A percentile compares a stretch with the other conserved stretches of the same genome.
Evolutionary conservation across 2,888 invertebrate species (phyloP).

Genomic region (Cerceris rybyensis): DNA sequence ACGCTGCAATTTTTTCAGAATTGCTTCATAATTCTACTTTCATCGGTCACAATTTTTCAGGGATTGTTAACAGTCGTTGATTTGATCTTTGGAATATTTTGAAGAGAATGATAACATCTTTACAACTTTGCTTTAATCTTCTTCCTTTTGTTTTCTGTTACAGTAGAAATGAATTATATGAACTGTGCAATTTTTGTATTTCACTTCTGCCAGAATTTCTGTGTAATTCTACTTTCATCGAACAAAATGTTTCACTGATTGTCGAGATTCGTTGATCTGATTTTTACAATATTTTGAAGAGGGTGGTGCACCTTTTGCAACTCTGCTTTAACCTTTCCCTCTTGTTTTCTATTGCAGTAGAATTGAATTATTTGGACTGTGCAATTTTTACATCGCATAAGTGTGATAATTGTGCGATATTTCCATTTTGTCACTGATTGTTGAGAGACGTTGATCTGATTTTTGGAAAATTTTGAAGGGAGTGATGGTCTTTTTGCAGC

Average conservation of each 20-base stretch:
- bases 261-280: not conserved
- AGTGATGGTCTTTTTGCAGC: too few relatives aligned
- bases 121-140: too few relatives aligned
- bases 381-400: conserved; percentile 6
- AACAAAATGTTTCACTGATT: not conserved
- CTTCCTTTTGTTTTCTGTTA: too few relatives aligned
- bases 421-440: conserved; percentile 11
- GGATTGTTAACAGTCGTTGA: too few relatives aligned
- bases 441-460: not conserved
- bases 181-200: conserved; percentile 13
- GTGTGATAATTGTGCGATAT: conserved; percentile 24
- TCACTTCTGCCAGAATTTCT: conserved; percentile 3
- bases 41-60: conserved; percentile 1
- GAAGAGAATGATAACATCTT: too few relatives aligned
- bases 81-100: too few relatives aligned
- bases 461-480: too few relatives aligned
- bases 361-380: conserved; percentile 18
- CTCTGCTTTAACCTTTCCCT: not conserved
- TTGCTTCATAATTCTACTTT: conserved; percentile 31
- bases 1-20: conserved; percentile 3
- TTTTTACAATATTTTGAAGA: too few relatives aligned
- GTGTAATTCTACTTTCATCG: conserved; percentile 26
- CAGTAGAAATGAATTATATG: too few relatives aligned
- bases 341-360: not conserved
- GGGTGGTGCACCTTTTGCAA: too few relatives aligned